Conservation (phyloP, 2,797 vertebrate genomes). For the Astyanax mexicanus region DNA sequence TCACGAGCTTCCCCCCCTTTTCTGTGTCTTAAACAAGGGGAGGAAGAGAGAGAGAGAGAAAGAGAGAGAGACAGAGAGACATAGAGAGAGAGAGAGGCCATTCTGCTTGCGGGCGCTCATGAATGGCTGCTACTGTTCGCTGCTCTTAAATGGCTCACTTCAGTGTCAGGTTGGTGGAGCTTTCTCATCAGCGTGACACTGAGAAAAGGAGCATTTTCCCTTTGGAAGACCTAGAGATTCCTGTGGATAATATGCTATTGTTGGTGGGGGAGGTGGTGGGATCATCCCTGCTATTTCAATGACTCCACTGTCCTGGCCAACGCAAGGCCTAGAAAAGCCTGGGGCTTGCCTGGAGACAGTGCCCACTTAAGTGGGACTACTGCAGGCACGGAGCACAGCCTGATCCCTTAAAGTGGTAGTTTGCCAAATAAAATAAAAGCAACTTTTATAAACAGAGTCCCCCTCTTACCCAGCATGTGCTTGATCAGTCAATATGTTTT, state of each 20-base stretch:
- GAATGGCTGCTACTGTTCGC: conserved; percentile 84
- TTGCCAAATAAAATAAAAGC: no score
- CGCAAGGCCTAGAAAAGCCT: conserved; percentile 17
- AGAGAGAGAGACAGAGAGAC: conserved; percentile 69
- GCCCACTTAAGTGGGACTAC: not conserved
- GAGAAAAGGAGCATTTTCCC: conserved; percentile 83
- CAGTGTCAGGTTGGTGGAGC: conserved; percentile 88
- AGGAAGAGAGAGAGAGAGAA: conserved; percentile 78
- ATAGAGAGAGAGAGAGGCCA: conserved; percentile 79
- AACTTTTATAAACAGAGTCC: no score
- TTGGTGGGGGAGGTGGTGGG: conserved; percentile 62
- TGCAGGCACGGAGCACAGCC: not conserved
- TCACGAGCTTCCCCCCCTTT: conserved; percentile 79
- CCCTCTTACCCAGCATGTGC: no score
- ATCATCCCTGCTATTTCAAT: conserved; percentile 84
- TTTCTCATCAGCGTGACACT: conserved; percentile 85
- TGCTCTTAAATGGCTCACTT: conserved; percentile 88
- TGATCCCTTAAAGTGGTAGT: not conserved
- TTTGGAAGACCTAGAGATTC: conserved; percentile 86
- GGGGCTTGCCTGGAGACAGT: conserved; percentile 21
- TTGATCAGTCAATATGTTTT: no score
- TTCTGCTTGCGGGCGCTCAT: conserved; percentile 82
- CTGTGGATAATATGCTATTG: conserved; percentile 88
- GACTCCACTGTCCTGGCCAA: conserved; percentile 79
- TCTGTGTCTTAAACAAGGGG: conserved; percentile 85